A percentile compares a stretch with the other conserved stretches of the same genome.
phyloP scores from a whole-genome alignment of 2,797 vertebrate species.

The Lepidocolaptes lacrymiger region DNA sequence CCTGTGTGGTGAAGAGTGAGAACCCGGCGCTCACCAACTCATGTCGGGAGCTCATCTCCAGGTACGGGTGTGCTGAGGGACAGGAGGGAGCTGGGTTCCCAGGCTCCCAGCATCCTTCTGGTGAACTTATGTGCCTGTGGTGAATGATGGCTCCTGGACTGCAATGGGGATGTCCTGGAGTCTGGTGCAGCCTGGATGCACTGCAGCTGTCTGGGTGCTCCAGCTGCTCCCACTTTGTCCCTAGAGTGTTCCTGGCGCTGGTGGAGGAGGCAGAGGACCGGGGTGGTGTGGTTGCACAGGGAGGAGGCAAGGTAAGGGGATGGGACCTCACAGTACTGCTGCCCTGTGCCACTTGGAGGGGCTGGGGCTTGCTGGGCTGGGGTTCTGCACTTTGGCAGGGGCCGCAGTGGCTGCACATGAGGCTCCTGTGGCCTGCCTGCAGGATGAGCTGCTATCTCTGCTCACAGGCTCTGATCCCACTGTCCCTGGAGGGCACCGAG shows the following conservation, averaged over 20 bases:
- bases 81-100: neutral
- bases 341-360: accelerated
- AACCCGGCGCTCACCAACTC: constrained; percentile 88
- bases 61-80: constrained; percentile 65
- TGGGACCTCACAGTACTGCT: accelerated
- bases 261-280: constrained; percentile 92
- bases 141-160: neutral
- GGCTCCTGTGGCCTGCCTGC: neutral
- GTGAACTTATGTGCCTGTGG: accelerated
- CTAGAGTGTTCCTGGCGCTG: constrained; percentile 92
- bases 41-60: constrained; percentile 91
- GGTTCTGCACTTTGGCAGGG: neutral
- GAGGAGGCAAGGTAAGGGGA: constrained; percentile 92
- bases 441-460: neutral
- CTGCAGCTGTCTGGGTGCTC: neutral
- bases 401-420: accelerated
- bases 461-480: constrained; percentile 88
- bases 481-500: constrained; percentile 92
- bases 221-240: neutral
- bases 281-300: constrained; percentile 93
- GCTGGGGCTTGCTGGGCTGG: neutral
- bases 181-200: accelerated
- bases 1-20: constrained; percentile 95
- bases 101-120: accelerated
- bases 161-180: neutral